Evolutionary conservation across 2,797 vertebrate genomes (phyloP).

Genomic region (Cuniculus paca): DNA sequence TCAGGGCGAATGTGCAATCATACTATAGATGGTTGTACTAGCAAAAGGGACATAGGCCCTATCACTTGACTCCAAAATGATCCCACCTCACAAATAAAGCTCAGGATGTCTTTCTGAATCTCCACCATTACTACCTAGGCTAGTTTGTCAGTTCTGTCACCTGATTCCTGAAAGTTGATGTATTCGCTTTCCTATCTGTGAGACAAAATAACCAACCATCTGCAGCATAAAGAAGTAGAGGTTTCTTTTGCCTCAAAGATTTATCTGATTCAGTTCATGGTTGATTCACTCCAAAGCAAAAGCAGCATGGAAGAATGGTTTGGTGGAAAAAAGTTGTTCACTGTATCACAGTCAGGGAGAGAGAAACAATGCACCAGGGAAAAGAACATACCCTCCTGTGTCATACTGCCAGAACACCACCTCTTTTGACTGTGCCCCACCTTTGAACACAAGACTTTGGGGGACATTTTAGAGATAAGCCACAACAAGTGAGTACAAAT

Average conservation of each 20-base stretch:
- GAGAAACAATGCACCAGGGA: background rate
- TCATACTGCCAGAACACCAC: background rate
- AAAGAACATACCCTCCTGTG: background rate
- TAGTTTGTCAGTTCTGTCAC: background rate
- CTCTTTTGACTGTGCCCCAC: background rate
- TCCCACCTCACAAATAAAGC: background rate
- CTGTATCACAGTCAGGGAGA: background rate
- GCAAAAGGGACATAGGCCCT: background rate
- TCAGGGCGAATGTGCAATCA: background rate
- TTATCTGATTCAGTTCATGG: background rate
- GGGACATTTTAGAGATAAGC: background rate
- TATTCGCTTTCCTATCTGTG: background rate
- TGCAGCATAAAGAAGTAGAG: background rate
- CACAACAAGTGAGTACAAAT: background rate
- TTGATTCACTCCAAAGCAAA: background rate
- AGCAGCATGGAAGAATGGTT: background rate
- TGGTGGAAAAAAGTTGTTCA: background rate
- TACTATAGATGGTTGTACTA: background rate
- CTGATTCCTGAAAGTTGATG: background rate
- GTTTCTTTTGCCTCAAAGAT: background rate
- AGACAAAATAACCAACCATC: background rate
- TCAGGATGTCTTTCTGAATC: background rate
- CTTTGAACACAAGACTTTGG: background rate
- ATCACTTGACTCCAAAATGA: background rate
- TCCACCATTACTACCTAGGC: background rate